A percentile compares a stretch with the other conserved stretches of the same genome.
phyloP scores from a whole-genome alignment of 2,797 vertebrate species.

The Acrocephalus scirpaceus region DNA sequence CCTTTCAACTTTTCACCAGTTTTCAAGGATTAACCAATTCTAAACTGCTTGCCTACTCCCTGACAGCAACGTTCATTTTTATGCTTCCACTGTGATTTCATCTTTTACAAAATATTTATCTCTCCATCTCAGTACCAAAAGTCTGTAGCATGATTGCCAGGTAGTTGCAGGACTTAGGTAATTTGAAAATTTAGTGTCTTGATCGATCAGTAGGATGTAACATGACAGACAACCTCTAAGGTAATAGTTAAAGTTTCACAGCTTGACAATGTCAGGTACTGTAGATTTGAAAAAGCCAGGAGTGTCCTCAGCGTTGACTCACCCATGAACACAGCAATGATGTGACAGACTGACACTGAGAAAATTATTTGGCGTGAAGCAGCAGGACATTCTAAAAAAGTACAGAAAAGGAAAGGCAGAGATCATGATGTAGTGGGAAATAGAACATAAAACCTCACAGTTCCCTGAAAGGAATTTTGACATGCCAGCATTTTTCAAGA shows the following conservation, averaged over 20 bases:
- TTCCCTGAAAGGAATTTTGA: neutral
- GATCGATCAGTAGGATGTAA: neutral
- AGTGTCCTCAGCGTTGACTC: fast-evolving
- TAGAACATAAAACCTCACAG: neutral
- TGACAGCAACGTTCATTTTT: neutral
- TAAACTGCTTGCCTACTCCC: neutral
- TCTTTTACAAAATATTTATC: neutral
- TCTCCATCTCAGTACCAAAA: neutral
- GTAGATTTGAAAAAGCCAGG: neutral
- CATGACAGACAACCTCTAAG: neutral
- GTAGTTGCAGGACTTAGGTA: neutral
- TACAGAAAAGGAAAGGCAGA: neutral
- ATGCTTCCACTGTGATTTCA: neutral
- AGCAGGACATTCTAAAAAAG: neutral
- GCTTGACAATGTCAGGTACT: neutral
- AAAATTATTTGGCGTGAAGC: neutral
- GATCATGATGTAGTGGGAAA: neutral
- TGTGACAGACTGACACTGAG: neutral
- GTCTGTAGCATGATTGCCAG: neutral
- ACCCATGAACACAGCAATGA: fast-evolving
- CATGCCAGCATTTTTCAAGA: neutral
- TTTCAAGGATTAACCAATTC: neutral
- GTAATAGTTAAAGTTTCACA: neutral
- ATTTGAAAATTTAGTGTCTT: neutral
- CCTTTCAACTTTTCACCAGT: neutral